Conservation (phyloP, 2,113 vertebrate genomes). For the Alosa alosa region DNA sequence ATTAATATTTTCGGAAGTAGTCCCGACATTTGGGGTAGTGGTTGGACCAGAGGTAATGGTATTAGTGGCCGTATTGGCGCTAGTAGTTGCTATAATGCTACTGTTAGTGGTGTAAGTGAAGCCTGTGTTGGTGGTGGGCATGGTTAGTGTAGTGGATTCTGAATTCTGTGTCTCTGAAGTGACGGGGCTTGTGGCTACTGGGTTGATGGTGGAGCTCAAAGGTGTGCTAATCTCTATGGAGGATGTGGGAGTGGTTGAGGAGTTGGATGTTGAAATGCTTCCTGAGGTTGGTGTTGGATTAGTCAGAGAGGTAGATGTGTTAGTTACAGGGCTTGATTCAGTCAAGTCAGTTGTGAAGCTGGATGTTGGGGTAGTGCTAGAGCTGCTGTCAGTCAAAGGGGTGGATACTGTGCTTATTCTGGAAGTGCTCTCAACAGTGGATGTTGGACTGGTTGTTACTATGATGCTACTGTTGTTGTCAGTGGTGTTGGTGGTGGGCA, state of each 20-base stretch:
- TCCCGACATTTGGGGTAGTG: background rate
- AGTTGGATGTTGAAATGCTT: conserved; percentile 16
- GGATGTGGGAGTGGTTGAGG: conserved; percentile 21
- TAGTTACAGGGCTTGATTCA: background rate
- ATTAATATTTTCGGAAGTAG: background rate
- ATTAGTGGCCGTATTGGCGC: background rate
- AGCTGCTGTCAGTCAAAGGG: background rate
- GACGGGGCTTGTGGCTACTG: background rate
- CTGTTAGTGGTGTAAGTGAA: background rate
- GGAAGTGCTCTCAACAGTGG: background rate
- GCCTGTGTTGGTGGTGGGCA: background rate
- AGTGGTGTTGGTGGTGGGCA: no score
- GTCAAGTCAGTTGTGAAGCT: background rate
- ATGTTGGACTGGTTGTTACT: background rate
- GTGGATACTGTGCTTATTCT: background rate
- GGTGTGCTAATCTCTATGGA: background rate
- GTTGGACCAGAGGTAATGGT: background rate
- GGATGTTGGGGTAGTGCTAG: background rate
- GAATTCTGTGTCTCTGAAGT: background rate
- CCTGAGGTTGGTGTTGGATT: background rate
- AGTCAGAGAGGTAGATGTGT: background rate
- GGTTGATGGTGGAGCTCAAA: background rate
- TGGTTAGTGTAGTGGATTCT: background rate
- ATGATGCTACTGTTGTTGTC: no score
- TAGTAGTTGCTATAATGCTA: background rate